Evolutionary conservation across 2,113 vertebrate genomes (phyloP).

Genomic region (Spea multiplicata): DNA sequence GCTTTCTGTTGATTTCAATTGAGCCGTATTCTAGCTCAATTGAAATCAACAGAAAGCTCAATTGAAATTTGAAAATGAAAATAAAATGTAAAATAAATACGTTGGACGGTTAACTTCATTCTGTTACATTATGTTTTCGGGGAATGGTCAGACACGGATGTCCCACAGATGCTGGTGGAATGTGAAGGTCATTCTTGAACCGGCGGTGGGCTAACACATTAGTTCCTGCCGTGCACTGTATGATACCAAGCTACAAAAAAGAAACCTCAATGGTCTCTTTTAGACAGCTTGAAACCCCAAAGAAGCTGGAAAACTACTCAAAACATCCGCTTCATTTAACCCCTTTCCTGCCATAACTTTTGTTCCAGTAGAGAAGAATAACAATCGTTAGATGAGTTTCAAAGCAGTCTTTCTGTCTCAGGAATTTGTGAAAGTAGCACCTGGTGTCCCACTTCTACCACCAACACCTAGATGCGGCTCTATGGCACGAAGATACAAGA

Average conservation of each 20-base stretch:
- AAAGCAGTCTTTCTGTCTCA: not conserved
- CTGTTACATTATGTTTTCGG: too few relatives aligned
- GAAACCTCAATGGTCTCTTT: not conserved
- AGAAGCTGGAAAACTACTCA: not conserved
- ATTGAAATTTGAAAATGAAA: too few relatives aligned
- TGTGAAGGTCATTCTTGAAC: not conserved
- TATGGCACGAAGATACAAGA: not conserved
- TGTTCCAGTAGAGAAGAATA: conserved; percentile 2
- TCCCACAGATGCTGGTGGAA: not conserved
- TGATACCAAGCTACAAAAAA: not conserved
- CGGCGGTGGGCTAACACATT: not conserved
- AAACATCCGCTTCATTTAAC: conserved; percentile 8
- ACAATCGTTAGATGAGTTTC: conserved; percentile 11
- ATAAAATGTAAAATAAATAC: too few relatives aligned
- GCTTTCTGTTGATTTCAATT: too few relatives aligned
- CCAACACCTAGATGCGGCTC: not conserved
- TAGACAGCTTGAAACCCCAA: not conserved
- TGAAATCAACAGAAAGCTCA: too few relatives aligned
- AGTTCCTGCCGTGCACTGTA: conserved; percentile 12
- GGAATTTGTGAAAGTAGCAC: not conserved
- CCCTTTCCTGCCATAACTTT: not conserved
- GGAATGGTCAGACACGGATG: not conserved
- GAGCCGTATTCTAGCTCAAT: too few relatives aligned
- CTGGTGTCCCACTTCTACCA: not conserved
- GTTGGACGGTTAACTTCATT: too few relatives aligned